Conservation (phyloP, 1,140 invertebrate species). For the Bombus affinis region DNA sequence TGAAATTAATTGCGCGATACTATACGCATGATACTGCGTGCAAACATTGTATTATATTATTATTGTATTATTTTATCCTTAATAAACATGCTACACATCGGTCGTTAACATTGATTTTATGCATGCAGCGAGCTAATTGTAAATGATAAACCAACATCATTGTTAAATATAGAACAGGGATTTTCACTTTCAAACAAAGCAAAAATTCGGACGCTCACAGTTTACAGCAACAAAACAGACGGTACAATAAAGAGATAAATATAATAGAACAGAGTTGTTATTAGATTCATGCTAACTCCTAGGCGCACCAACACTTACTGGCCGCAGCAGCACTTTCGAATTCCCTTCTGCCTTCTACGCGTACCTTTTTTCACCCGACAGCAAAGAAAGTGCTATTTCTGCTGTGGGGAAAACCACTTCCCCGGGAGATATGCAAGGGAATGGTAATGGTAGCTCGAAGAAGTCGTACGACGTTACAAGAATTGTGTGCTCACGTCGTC, state of each 20-base stretch:
- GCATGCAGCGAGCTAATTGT: too few relatives aligned
- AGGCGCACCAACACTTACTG: constrained; percentile 11
- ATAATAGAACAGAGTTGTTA: not conserved
- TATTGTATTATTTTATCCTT: too few relatives aligned
- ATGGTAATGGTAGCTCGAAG: constrained; percentile 28
- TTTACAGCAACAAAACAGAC: not conserved
- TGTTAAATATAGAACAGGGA: not conserved
- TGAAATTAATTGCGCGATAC: too few relatives aligned
- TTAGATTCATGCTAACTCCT: not conserved
- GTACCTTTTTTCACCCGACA: constrained; percentile 1
- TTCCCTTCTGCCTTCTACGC: constrained; percentile 8
- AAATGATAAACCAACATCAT: too few relatives aligned
- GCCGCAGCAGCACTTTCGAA: constrained; percentile 3
- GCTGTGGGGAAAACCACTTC: constrained; percentile 41
- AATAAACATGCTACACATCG: too few relatives aligned
- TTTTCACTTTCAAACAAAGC: not conserved
- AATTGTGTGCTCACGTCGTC: not conserved
- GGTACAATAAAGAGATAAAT: not conserved
- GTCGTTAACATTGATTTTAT: too few relatives aligned
- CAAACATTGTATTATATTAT: too few relatives aligned
- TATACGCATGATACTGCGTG: too few relatives aligned
- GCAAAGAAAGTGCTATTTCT: constrained; percentile 46
- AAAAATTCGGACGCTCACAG: not conserved
- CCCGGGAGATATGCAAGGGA: constrained; percentile 22
- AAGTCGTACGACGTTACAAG: not conserved